Evolutionary conservation across 1,140 invertebrate genomes (phyloP).

Genomic region (Drosophila chauvacae): DNA sequence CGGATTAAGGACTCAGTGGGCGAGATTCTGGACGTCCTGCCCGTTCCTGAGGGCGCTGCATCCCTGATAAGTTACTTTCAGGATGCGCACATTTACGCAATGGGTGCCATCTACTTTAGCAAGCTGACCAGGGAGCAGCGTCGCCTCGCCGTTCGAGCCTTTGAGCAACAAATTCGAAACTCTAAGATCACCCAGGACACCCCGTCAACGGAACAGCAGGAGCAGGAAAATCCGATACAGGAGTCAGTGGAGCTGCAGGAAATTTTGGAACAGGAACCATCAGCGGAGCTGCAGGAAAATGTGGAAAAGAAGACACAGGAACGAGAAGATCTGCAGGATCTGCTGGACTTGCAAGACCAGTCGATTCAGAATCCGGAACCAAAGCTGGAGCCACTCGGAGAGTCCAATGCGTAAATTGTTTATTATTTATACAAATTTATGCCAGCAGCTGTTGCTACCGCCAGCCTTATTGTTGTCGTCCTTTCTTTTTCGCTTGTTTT

Average conservation of each 20-base stretch:
- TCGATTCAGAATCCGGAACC: background rate
- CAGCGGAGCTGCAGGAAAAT: background rate
- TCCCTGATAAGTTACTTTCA: slow-evolving; percentile 21
- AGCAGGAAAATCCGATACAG: too few species aligned
- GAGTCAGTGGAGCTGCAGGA: background rate
- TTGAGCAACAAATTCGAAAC: slow-evolving; percentile 33
- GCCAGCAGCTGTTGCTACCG: slow-evolving; percentile 68
- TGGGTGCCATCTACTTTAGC: slow-evolving; percentile 26
- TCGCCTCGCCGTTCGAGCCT: slow-evolving; percentile 26
- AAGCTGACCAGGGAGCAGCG: slow-evolving; percentile 45
- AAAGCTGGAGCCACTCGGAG: background rate
- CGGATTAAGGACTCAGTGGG: slow-evolving; percentile 31
- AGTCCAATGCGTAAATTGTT: slow-evolving; percentile 67
- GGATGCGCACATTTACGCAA: slow-evolving; percentile 31
- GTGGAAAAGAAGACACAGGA: background rate
- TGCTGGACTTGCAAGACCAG: too few species aligned
- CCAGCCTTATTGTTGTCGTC: slow-evolving; percentile 32
- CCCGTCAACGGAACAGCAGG: background rate
- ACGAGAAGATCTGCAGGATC: background rate
- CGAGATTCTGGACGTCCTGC: slow-evolving; percentile 29
- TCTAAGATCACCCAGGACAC: background rate
- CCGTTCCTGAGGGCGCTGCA: slow-evolving; percentile 18
- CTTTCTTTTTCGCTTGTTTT: slow-evolving; percentile 17
- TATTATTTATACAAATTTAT: slow-evolving; percentile 78
- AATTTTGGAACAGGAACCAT: background rate